Base-by-base conservation (phyloP, 1,140 invertebrate species). In the Oedothorax gibbosus region DNA sequence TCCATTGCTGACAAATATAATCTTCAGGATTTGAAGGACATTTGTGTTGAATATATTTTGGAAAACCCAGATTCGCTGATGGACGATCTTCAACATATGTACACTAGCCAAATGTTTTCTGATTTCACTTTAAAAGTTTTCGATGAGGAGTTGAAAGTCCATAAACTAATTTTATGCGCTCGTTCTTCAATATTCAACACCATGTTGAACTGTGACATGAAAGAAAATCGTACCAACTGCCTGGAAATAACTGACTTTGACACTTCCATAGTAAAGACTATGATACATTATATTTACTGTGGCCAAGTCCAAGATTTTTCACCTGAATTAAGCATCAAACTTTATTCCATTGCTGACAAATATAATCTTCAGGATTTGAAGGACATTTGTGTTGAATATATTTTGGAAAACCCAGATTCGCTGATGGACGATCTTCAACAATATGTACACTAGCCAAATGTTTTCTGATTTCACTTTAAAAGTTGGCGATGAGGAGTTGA, bases 111-210 rank as follows among this genome's bases (percentile, higher is more conserved):
- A 14, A 14, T 56, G 2, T 54, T 60, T 15, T 60, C 54, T 8
- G 69, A 82, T 51, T 15, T 82, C 49, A 53, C 53, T 21, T 7
- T 82, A 14, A 64, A 86, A 53, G 88, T 86, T 21, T 64, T 79
- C 14, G 76, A 49, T 62, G 73, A 85, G 14, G 86, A 88, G 71
- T 73, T 91, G 11, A 73, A 77, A n/a, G 89, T 87, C 56, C 90
- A 90, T 75, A 89, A 88, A 64, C 82, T 87, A 20, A 87, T 90
- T 14, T 75, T 90, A 14, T 86, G 88, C 0, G 88, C 90, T 51
- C 87, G 90, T 10, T 90, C 89, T 20, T 88, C 88, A 11, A 88
- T 90, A 11, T 90, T 90, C 76, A 69, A 78, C n/a, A 88, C 88
- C 12, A 90, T 91, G 89, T 86, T 90, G 18, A 86, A 87, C 53